phyloP scores from a whole-genome alignment of 2,113 vertebrate species.

The Xenotilapia leptura region DNA sequence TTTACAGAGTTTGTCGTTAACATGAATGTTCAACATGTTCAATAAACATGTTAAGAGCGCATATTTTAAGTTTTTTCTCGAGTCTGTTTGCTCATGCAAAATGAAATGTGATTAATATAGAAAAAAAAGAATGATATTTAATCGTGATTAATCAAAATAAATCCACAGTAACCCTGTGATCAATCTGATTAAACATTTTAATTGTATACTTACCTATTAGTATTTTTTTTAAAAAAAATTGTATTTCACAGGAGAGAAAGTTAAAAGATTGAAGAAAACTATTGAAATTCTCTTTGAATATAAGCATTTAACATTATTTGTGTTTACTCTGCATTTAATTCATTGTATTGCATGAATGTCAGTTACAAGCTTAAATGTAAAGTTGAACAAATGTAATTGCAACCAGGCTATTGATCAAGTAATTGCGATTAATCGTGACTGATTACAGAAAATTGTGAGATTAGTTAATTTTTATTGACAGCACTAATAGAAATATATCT shows the following conservation, averaged over 20 bases:
- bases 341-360: not conserved
- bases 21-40: not conserved
- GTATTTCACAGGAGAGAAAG: not conserved
- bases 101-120: accelerated
- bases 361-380: not conserved
- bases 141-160: not conserved
- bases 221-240: accelerated
- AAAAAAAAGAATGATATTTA: not conserved
- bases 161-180: not conserved
- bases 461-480: not conserved
- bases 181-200: not conserved
- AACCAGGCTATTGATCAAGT: not conserved
- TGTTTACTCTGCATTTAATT: not conserved
- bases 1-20: not conserved
- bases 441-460: not conserved
- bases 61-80: not conserved
- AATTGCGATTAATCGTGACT: accelerated
- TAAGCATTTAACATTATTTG: not conserved
- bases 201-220: not conserved
- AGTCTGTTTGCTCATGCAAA: not conserved
- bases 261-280: not conserved
- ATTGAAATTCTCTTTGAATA: not conserved
- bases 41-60: not conserved
- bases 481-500: not conserved
- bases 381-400: not conserved